These are phyloP conservation scores for Labrus mixtus DNA, from an alignment of 2,113 vertebrate species.

Conservation along the genomic window DNA sequence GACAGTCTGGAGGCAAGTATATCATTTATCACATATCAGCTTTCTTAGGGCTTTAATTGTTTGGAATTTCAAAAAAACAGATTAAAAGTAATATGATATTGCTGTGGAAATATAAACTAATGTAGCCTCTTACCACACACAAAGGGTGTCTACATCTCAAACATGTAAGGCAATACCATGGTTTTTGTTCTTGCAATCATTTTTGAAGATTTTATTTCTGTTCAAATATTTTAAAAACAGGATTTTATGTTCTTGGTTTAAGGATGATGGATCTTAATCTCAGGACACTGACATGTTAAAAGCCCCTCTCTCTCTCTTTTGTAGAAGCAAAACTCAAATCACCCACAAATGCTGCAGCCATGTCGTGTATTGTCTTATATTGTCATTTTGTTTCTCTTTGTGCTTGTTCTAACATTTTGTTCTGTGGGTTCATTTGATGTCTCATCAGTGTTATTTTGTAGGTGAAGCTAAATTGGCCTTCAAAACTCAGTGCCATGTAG, in stretches of 20 bases:
- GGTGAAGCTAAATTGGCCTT: background rate
- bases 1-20: constrained; percentile 96
- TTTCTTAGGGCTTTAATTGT: background rate
- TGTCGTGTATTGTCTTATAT: background rate
- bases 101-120: background rate
- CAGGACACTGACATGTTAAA: background rate
- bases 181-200: background rate
- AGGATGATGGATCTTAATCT: background rate
- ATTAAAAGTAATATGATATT: constrained; percentile 30
- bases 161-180: background rate
- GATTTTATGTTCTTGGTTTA: background rate
- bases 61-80: constrained; percentile 12
- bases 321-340: background rate
- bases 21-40: constrained; percentile 6
- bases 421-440: background rate
- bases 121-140: background rate
- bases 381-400: constrained; percentile 3
- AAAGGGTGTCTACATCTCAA: constrained; percentile 4
- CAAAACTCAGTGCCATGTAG: background rate
- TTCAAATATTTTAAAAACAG: background rate
- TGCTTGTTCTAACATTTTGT: background rate
- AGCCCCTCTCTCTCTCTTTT: too few species aligned
- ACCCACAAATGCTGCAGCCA: background rate
- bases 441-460: constrained; percentile 15
- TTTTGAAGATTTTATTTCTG: background rate